Evolutionary conservation across 2,888 invertebrate genomes (phyloP).

Genomic region (Tolmerus cingulatus): DNA sequence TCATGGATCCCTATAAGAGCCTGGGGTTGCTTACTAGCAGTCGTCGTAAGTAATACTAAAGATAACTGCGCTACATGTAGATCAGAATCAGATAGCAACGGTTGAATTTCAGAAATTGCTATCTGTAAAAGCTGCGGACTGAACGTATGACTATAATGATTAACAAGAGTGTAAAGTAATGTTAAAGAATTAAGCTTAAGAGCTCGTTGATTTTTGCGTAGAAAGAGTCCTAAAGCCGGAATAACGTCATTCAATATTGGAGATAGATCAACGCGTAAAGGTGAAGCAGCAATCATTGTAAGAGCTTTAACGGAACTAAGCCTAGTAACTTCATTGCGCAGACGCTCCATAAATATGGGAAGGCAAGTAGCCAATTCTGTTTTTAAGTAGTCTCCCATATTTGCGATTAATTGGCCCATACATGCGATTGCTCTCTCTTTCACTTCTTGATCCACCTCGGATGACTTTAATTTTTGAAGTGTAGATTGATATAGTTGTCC

Average conservation of each 20-base stretch:
- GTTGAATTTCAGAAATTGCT: slow-evolving; percentile 87
- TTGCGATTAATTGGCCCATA: slow-evolving; percentile 93
- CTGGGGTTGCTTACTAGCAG: slow-evolving; percentile 79
- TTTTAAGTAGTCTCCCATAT: slow-evolving; percentile 86
- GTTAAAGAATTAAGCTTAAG: slow-evolving; percentile 90
- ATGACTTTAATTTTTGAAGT: slow-evolving; percentile 84
- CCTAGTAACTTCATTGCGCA: slow-evolving; percentile 96
- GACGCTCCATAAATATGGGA: slow-evolving; percentile 92
- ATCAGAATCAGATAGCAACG: slow-evolving; percentile 91
- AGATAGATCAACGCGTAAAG: slow-evolving; percentile 81
- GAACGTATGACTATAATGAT: slow-evolving; percentile 77
- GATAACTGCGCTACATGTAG: slow-evolving; percentile 96
- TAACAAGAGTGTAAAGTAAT: slow-evolving; percentile 88
- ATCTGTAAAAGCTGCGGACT: slow-evolving; percentile 73
- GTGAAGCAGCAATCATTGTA: slow-evolving; percentile 91
- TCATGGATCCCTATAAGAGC: slow-evolving; percentile 78
- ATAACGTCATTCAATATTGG: slow-evolving; percentile 87
- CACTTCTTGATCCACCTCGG: slow-evolving; percentile 99
- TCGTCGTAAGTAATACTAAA: slow-evolving; percentile 81
- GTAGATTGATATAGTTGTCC: slow-evolving; percentile 85
- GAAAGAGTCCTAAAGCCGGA: slow-evolving; percentile 90
- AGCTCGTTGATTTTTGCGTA: slow-evolving; percentile 96
- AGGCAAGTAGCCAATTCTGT: slow-evolving; percentile 84
- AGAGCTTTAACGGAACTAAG: slow-evolving; percentile 95
- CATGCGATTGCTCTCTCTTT: slow-evolving; percentile 98